Evolutionary conservation across 2,113 vertebrate genomes (phyloP), one percentile per base, ranked within the genome.

Genomic region (Oncorhynchus gorbuscha): DNA sequence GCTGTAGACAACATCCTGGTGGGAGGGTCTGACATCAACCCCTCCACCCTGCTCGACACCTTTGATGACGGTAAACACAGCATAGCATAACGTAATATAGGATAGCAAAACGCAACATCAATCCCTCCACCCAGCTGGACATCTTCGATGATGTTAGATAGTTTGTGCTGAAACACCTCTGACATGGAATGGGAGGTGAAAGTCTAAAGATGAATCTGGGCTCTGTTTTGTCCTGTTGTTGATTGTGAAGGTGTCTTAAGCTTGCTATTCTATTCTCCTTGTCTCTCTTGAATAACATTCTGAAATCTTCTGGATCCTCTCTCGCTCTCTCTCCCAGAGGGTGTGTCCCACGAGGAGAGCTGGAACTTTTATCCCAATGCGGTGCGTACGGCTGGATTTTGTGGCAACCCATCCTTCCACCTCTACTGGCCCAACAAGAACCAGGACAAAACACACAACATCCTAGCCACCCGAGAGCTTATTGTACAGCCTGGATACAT

Each of bases 321-420:
- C 13, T 5, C 30, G 3, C 49, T 30, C 49, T 67, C 39, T 45
- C 39, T 45, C 39, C 9, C 80, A 98, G 97, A 99, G 93, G 96
- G 97, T 8, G 90, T 92, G 69, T 97, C 96, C 75, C 97, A 99
- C 62, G 98, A 99, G 92, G 97, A 99, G 91, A 97, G 95, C 87
- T 99, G 98, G 98, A 99, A 96, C 80, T 99, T 99, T 91, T 98
- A 99, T 83, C 98, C 97, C 20, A 99, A 99, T 73, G 98, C 97
- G n/a, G 96, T 98, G 55, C 95, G 97, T 74, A 99, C 97, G 24
- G 97, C 97, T 16, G 98, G 98, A 39, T 99, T 99, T 92, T 99
- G 97, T 85, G 97, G 97, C 80, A 99, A 99, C 87, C 98, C 98
- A 6, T 98, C 97, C 22, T 99, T 99, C 88, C 97, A 99, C 81